These are phyloP conservation scores for Cyprinodon diabolis DNA, from an alignment of 2,797 vertebrate genomes.

Conservation along the genomic window DNA sequence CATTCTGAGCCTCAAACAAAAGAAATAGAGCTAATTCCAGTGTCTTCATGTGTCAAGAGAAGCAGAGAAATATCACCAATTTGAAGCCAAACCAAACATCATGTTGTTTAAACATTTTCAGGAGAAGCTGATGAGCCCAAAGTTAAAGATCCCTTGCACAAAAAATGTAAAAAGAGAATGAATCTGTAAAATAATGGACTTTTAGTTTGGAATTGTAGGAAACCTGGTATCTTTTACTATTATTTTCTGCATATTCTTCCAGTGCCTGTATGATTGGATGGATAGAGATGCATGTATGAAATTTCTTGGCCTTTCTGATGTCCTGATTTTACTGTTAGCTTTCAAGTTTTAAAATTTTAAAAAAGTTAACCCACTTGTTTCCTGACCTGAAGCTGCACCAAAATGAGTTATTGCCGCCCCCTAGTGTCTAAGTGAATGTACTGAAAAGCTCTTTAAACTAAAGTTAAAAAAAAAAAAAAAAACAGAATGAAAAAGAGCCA, in stretches of 20 bases:
- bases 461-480: background rate
- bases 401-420: constrained; percentile 41
- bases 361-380: background rate
- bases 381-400: background rate
- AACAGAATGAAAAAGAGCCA: background rate
- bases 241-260: background rate
- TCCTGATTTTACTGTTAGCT: background rate
- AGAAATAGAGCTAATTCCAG: background rate
- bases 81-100: background rate
- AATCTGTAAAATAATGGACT: background rate
- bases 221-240: background rate
- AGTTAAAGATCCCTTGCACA: background rate
- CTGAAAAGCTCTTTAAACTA: background rate
- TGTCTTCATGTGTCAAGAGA: background rate
- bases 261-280: background rate
- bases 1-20: background rate
- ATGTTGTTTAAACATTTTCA: background rate
- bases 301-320: background rate
- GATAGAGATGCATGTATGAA: background rate
- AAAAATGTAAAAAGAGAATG: background rate
- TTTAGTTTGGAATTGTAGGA: background rate
- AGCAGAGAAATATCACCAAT: background rate
- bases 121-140: background rate
- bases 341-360: background rate
- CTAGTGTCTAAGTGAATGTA: constrained; percentile 32